These are phyloP conservation scores for Rhinoraja longicauda DNA, from an alignment of 2,797 vertebrate genomes.

Conservation along the genomic window DNA sequence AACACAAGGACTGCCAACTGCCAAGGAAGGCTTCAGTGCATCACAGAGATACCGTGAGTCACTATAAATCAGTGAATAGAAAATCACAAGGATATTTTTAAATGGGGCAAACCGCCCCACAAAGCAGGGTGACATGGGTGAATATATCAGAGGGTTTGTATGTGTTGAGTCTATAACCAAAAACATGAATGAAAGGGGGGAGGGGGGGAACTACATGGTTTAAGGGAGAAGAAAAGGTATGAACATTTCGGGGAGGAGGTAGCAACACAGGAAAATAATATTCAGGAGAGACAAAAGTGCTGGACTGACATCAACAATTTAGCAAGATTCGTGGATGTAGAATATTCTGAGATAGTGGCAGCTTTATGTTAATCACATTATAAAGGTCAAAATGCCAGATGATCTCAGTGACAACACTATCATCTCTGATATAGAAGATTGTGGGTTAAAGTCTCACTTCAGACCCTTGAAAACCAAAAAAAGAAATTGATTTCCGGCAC, in stretches of 20 bases:
- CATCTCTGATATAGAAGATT: not conserved
- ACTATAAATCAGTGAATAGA: not conserved
- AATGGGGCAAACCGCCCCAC: not conserved
- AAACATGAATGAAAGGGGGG: not conserved
- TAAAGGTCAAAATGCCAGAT: not conserved
- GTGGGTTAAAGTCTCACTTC: not conserved
- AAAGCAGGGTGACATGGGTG: not conserved
- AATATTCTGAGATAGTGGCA: not conserved
- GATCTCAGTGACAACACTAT: not conserved
- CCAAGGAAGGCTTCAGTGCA: not conserved
- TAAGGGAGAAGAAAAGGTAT: not conserved
- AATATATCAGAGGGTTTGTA: not conserved
- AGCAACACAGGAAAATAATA: not conserved
- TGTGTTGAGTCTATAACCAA: not conserved
- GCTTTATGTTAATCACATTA: not conserved
- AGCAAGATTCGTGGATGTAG: not conserved
- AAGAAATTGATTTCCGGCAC: not conserved
- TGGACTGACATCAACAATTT: not conserved
- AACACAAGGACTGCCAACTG: not conserved
- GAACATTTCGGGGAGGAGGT: not conserved
- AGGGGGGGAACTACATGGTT: not conserved
- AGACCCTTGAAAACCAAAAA: not conserved
- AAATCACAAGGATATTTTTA: not conserved
- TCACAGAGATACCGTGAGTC: not conserved
- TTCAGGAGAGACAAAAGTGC: not conserved